A percentile compares a stretch with the other conserved stretches of the same genome.
Evolutionary conservation across 2,113 vertebrate species (phyloP).

Genomic region (Saguinus imperator): DNA sequence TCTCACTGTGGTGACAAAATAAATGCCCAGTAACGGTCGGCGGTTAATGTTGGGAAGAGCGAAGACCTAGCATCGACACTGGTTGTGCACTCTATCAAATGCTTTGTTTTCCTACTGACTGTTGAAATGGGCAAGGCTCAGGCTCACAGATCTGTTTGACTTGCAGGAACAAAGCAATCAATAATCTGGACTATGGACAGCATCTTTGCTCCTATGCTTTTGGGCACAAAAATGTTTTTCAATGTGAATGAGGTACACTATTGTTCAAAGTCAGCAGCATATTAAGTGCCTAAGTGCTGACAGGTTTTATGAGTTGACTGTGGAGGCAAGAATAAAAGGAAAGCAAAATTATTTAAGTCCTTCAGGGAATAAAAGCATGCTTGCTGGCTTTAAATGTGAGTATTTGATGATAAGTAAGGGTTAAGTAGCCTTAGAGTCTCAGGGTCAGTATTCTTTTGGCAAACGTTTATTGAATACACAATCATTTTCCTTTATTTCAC

Average conservation of each 20-base stretch:
- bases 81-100: not conserved
- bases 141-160: not conserved
- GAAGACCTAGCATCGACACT: not conserved
- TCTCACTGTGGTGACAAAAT: not conserved
- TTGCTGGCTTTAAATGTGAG: not conserved
- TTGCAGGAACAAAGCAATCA: slow-evolving; percentile 10
- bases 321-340: not conserved
- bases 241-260: not conserved
- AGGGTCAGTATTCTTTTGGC: not conserved
- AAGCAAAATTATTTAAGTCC: slow-evolving; percentile 10
- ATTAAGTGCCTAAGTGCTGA: not conserved
- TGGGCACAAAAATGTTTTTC: not conserved
- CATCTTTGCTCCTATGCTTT: not conserved
- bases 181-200: not conserved
- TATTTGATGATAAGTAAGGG: slow-evolving; percentile 1
- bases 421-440: not conserved
- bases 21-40: not conserved
- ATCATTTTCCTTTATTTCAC: slow-evolving; percentile 26
- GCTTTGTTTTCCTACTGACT: not conserved
- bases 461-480: not conserved
- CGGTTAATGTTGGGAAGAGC: not conserved
- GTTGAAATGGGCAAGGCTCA: not conserved
- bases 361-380: slow-evolving; percentile 27
- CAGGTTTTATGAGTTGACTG: not conserved
- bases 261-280: not conserved